Percentiles rank a stretch among this genome's conserved stretches.
Evolutionary conservation across 2,797 vertebrate genomes (phyloP).

Genomic region (Cryptoblepharus egeriae): DNA sequence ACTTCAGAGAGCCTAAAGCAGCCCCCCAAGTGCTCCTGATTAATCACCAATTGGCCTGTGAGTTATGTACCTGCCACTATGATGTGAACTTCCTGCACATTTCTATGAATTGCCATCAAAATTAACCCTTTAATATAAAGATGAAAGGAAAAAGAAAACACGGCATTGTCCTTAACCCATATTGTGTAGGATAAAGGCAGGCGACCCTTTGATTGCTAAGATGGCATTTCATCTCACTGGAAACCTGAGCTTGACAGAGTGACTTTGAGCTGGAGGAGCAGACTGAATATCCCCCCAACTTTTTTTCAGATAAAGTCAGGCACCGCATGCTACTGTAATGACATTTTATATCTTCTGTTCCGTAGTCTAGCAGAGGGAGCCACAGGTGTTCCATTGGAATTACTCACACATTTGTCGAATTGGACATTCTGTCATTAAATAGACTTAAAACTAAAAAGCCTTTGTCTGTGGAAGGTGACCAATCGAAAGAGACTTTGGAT

Average conservation of each 20-base stretch:
- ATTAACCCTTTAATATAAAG: constrained; percentile 49
- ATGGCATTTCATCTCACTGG: constrained; percentile 47
- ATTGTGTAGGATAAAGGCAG: constrained; percentile 22
- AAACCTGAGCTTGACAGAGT: constrained; percentile 40
- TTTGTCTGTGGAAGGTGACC: constrained; percentile 82
- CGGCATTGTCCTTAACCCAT: constrained; percentile 50
- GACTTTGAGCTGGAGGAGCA: constrained; percentile 55
- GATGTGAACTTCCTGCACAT: constrained; percentile 37
- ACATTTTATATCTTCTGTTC: constrained; percentile 75
- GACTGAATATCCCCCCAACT: constrained; percentile 51
- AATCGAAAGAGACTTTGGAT: constrained; percentile 86
- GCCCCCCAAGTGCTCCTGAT: not conserved
- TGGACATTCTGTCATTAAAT: constrained; percentile 97
- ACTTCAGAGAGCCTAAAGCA: not conserved
- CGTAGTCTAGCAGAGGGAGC: constrained; percentile 82
- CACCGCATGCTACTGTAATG: constrained; percentile 62
- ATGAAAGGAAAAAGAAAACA: constrained; percentile 47
- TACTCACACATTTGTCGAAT: constrained; percentile 94
- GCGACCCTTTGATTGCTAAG: constrained; percentile 42
- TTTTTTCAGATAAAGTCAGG: constrained; percentile 49
- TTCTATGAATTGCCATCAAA: constrained; percentile 54
- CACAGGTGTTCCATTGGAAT: constrained; percentile 98
- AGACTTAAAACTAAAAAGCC: constrained; percentile 97
- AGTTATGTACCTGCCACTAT: constrained; percentile 6
- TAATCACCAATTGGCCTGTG: not conserved